Percentiles rank a stretch among this genome's conserved stretches.
Evolutionary conservation across 2,888 invertebrate genomes (phyloP).

Genomic region (Plebejus argus): DNA sequence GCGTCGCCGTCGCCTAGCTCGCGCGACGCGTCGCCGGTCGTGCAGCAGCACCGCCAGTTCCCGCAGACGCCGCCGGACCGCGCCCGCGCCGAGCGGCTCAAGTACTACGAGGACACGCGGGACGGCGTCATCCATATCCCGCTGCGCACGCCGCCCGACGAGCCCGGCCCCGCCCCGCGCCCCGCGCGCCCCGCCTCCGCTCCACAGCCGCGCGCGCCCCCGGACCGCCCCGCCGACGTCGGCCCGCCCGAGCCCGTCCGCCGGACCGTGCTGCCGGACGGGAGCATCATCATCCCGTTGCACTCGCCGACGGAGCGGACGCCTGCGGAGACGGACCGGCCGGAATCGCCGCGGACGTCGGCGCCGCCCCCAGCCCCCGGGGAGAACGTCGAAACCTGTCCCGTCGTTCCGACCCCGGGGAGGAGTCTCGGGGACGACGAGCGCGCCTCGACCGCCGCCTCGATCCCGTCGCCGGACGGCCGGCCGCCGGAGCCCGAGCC

Average conservation of each 20-base stretch:
- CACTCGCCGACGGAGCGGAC: conserved; percentile 70
- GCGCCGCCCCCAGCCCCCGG: conserved; percentile 33
- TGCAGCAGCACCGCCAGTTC: conserved; percentile 52
- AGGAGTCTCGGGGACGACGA: conserved; percentile 46
- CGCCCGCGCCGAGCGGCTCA: conserved; percentile 59
- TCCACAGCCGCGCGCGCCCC: conserved; percentile 51
- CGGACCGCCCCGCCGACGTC: conserved; percentile 44
- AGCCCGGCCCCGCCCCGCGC: conserved; percentile 56
- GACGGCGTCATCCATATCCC: conserved; percentile 87
- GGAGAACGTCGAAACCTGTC: neutral
- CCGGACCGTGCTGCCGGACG: conserved; percentile 76
- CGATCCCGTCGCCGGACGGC: conserved; percentile 4
- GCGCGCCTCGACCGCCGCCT: conserved; percentile 29
- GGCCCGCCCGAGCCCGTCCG: conserved; percentile 60
- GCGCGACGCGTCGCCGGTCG: conserved; percentile 61
- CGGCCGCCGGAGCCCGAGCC: conserved; percentile 36
- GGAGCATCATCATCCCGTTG: conserved; percentile 80
- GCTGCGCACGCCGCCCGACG: conserved; percentile 87
- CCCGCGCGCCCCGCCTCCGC: conserved; percentile 48
- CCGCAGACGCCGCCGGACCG: conserved; percentile 55
- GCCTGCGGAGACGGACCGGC: conserved; percentile 36
- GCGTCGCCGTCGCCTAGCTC: conserved; percentile 64
- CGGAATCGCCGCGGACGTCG: conserved; percentile 34
- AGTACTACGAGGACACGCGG: conserved; percentile 83
- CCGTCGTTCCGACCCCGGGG: conserved; percentile 35